These are phyloP conservation scores for Dolichoris vasculosae DNA, from an alignment of 1,140 invertebrate species.

Conservation along the genomic window DNA sequence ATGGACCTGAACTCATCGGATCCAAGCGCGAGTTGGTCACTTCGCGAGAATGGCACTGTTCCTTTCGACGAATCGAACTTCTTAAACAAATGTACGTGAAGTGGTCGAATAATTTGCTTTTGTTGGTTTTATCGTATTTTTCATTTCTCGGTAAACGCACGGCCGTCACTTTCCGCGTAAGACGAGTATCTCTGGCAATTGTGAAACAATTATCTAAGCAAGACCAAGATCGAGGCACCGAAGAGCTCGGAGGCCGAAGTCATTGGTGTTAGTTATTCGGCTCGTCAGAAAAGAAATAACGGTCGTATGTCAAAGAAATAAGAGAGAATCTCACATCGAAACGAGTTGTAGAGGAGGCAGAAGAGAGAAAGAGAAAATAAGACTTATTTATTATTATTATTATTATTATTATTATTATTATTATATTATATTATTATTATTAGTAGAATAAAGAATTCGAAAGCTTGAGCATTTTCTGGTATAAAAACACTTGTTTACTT, in stretches of 20 bases:
- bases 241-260: slow-evolving; percentile 49
- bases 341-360: slow-evolving; percentile 28
- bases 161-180: slow-evolving; percentile 27
- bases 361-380: slow-evolving; percentile 53
- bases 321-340: slow-evolving; percentile 33
- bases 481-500: slow-evolving; percentile 55
- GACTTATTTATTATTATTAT: not conserved
- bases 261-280: slow-evolving; percentile 23
- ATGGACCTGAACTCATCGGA: slow-evolving; percentile 50
- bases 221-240: slow-evolving; percentile 55
- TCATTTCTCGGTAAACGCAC: slow-evolving; percentile 16
- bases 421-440: too few species aligned
- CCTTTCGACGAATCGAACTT: slow-evolving; percentile 53
- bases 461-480: slow-evolving; percentile 40
- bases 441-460: slow-evolving; percentile 16
- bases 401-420: too few species aligned
- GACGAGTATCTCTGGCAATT: slow-evolving; percentile 52
- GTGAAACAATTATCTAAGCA: slow-evolving; percentile 51
- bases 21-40: slow-evolving; percentile 51
- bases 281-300: slow-evolving; percentile 38
- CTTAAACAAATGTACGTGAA: slow-evolving; percentile 36
- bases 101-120: slow-evolving; percentile 24
- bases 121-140: slow-evolving; percentile 14
- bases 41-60: slow-evolving; percentile 60
- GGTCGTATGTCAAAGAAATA: slow-evolving; percentile 33